A percentile compares a stretch with the other conserved stretches of the same genome.
phyloP scores from a whole-genome alignment of 2,888 invertebrate species.

The Chelonus formosanus region DNA sequence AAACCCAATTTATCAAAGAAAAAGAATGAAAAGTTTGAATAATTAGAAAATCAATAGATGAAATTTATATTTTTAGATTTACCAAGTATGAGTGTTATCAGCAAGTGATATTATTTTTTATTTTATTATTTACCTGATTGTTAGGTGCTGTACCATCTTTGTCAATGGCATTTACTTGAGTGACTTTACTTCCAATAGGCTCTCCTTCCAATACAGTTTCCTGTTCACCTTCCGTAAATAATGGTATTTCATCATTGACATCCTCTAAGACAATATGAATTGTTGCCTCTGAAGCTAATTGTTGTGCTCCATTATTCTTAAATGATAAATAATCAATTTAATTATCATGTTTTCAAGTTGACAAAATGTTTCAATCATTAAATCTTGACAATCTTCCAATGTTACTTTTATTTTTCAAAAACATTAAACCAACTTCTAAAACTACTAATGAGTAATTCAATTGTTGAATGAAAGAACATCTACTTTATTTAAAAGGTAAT shows the following conservation, averaged over 20 bases:
- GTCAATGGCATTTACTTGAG: slow-evolving; percentile 95
- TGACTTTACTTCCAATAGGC: slow-evolving; percentile 93
- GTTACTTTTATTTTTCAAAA: neutral
- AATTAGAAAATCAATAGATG: too few species aligned
- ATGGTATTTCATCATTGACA: slow-evolving; percentile 96
- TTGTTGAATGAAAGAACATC: too few species aligned
- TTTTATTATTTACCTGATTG: slow-evolving; percentile 77
- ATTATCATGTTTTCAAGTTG: neutral
- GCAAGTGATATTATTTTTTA: too few species aligned
- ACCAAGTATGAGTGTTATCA: too few species aligned
- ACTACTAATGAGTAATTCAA: too few species aligned
- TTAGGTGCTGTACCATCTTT: slow-evolving; percentile 95
- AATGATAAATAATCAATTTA: slow-evolving; percentile 6
- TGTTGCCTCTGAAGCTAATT: slow-evolving; percentile 92
- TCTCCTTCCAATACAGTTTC: slow-evolving; percentile 95
- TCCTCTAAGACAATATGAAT: slow-evolving; percentile 94
- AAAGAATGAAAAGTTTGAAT: too few species aligned
- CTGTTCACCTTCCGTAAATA: slow-evolving; percentile 94
- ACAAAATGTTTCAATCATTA: too few species aligned
- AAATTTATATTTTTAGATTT: too few species aligned
- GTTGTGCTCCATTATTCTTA: slow-evolving; percentile 96
- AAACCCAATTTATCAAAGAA: too few species aligned
- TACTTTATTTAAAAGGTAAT: too few species aligned
- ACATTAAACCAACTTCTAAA: too few species aligned
- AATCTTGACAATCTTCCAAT: neutral